Evolutionary conservation across 2,797 vertebrate species (phyloP).

Genomic region (Sphaeramia orbicularis): DNA sequence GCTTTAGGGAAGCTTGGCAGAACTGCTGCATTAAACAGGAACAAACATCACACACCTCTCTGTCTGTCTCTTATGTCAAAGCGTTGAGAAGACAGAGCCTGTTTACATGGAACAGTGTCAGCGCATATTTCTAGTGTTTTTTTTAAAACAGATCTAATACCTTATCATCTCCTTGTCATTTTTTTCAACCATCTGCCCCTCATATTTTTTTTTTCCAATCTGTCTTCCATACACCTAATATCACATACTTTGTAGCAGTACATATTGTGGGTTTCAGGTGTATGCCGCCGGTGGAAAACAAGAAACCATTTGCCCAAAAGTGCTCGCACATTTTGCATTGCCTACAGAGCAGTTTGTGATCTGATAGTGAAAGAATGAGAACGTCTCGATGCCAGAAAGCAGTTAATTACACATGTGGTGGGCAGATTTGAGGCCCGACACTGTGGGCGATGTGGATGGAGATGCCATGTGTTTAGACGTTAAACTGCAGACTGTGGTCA

Average conservation of each 20-base stretch:
- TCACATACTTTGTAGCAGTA: conserved; percentile 2
- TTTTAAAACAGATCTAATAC: conserved; percentile 52
- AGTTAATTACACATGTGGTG: conserved; percentile 85
- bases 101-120: conserved; percentile 65
- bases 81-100: conserved; percentile 57
- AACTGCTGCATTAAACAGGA: conserved; percentile 75
- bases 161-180: conserved; percentile 46
- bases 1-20: conserved; percentile 82
- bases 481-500: conserved; percentile 79
- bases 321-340: conserved; percentile 40
- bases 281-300: conserved; percentile 28
- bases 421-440: conserved; percentile 81
- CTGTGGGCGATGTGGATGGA: conserved; percentile 79
- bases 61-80: conserved; percentile 70
- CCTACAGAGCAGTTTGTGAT: conserved; percentile 65
- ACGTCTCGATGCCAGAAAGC: conserved; percentile 63
- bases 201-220: conserved; percentile 21
- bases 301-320: conserved; percentile 46
- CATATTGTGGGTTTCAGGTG: conserved; percentile 48
- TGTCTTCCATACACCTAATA: conserved; percentile 4
- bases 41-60: conserved; percentile 77
- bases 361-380: conserved; percentile 77
- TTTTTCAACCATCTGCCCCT: conserved; percentile 26
- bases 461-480: conserved; percentile 81
- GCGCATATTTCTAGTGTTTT: conserved; percentile 54